Conservation (phyloP, 2,888 invertebrate species). For the Kryphioiulus occultus region DNA sequence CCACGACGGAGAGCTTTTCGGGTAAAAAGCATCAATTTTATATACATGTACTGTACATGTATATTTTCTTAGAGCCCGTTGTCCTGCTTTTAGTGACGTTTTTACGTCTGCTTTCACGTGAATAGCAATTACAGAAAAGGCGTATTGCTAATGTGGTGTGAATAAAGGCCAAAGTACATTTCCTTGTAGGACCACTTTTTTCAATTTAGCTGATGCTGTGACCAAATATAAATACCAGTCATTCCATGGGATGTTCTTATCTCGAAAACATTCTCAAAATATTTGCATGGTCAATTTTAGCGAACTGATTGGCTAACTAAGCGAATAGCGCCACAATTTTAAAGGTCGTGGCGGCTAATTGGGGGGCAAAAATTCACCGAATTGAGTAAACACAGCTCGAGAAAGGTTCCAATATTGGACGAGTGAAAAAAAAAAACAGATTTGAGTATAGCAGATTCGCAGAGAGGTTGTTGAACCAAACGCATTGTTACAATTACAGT, state of each 20-base stretch:
- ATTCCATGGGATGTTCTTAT: background rate
- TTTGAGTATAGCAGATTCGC: constrained; percentile 18
- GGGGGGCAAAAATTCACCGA: background rate
- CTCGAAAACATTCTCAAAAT: background rate
- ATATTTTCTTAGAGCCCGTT: background rate
- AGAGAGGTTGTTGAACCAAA: constrained; percentile 20
- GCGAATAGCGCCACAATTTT: background rate
- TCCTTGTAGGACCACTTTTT: background rate
- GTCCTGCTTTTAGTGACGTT: background rate
- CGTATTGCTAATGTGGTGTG: background rate
- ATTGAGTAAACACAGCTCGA: background rate
- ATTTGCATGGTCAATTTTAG: background rate
- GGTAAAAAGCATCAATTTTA: no score
- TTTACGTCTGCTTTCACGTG: background rate
- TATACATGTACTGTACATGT: no score
- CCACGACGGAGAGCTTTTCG: no score
- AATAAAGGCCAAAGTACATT: background rate
- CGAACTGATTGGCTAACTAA: background rate
- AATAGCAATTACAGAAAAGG: background rate
- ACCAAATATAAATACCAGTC: background rate
- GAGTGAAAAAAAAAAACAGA: background rate
- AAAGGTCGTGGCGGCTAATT: background rate
- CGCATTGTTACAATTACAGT: background rate
- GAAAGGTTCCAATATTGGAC: background rate
- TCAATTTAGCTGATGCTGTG: background rate